Conservation (phyloP, 1,140 invertebrate genomes). For the Aphelenchoides avenae region DNA sequence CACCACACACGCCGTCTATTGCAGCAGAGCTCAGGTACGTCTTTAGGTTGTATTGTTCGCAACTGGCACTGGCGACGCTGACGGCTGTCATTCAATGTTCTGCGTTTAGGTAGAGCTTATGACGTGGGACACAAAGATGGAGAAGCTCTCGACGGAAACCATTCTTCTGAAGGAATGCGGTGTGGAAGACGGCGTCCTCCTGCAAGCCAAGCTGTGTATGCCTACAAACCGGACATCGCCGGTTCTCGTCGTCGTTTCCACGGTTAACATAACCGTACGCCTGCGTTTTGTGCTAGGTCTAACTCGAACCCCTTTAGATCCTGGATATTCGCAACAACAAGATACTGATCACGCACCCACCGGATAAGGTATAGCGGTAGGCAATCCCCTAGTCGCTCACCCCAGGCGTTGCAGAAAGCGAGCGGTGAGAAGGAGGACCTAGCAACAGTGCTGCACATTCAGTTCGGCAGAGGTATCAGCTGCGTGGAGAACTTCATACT, state of each 20-base stretch:
- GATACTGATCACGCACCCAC: conserved; percentile 4
- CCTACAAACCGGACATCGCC: conserved; percentile 19
- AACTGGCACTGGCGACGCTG: too few relatives aligned
- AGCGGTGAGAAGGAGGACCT: conserved; percentile 6
- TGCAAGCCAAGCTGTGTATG: conserved; percentile 24
- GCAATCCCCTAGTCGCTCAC: background rate
- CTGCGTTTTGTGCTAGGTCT: conserved; percentile 10
- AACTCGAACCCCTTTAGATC: conserved; percentile 28
- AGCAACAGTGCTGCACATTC: background rate
- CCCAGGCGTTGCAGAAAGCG: conserved; percentile 18
- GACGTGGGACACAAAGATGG: too few relatives aligned
- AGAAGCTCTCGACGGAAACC: too few relatives aligned
- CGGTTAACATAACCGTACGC: conserved; percentile 27
- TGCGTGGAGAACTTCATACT: conserved; percentile 41
- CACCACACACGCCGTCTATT: too few relatives aligned
- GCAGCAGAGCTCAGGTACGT: too few relatives aligned
- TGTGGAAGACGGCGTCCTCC: conserved; percentile 6
- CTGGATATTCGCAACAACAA: conserved; percentile 23
- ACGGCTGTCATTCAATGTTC: too few relatives aligned
- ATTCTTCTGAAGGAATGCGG: too few relatives aligned
- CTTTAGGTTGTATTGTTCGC: too few relatives aligned
- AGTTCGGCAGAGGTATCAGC: conserved; percentile 41
- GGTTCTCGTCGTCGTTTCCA: conserved; percentile 26
- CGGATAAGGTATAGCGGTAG: conserved; percentile 15
- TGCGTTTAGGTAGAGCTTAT: too few relatives aligned